Base-by-base conservation (phyloP, 2,888 invertebrate species). In the Hymenopus coronatus region DNA sequence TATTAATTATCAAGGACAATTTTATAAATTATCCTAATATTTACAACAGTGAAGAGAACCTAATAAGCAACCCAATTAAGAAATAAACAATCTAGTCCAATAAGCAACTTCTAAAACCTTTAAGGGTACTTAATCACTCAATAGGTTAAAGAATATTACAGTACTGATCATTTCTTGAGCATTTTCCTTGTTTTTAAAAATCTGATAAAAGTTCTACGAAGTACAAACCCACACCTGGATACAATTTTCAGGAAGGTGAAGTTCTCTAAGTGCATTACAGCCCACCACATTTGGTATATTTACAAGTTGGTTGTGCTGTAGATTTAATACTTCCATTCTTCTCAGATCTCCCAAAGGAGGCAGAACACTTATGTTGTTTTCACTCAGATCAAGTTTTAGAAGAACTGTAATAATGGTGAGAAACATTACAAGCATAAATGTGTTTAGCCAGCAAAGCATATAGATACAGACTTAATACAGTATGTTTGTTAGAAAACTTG, bases 181-280 rank as follows among this genome's bases (percentile, higher is more conserved):
- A 70, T 70, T 85, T 30, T 96, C 95, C 88, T 98, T 94, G 93
- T 95, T 95, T 96, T 97, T 33, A 85, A 20, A 14, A 87, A 82
- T 28, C 28, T 82, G n/a, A 28, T 30, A 30, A 82, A 33, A 70
- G 83, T n/a, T 70, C 54, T 70, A 70, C 54, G 54, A 70, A 70
- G 54, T 70, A 70, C 54, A 27, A 28, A 86, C 88, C 92, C 92
- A 90, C 93, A 97, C 97, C 94, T 95, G 95, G 89, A 98, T 96
- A 91, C 94, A 95, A 94, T 98, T 98, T 93, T 97, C 97, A 88
- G 97, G 96, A 91, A 98, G 94, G 93, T 97, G 96, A 88, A 98
- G 93, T 93, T 98, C 97, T 93, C 96, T 96, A 25, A 98, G 93
- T 86, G 95, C 94, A 87, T 95, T 94, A 92, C 97, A 98, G 87